phyloP scores from a whole-genome alignment of 2,113 vertebrate genomes.

The Electrona antarctica region DNA sequence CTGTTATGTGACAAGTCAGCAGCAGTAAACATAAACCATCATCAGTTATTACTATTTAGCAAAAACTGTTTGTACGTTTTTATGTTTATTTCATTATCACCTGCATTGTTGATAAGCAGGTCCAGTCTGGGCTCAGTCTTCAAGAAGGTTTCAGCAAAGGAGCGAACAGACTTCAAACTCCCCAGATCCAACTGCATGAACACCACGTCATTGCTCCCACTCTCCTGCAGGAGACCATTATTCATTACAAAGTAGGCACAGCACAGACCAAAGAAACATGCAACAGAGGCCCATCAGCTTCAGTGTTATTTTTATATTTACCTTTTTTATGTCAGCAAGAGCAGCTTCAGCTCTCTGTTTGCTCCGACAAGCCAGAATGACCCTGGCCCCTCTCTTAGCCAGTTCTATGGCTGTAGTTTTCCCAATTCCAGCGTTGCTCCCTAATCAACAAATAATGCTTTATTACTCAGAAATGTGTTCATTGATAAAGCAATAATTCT shows the following conservation, averaged over 20 bases:
- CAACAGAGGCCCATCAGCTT: too few species aligned
- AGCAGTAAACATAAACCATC: too few species aligned
- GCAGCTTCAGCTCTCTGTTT: slow-evolving; percentile 83
- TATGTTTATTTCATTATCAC: slow-evolving; percentile 60
- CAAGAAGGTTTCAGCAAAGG: slow-evolving; percentile 86
- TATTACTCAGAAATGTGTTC: too few species aligned
- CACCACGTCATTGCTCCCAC: slow-evolving; percentile 81
- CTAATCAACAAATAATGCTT: slow-evolving; percentile 59
- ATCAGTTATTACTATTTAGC: too few species aligned
- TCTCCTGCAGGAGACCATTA: slow-evolving; percentile 63
- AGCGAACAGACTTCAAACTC: slow-evolving; percentile 84
- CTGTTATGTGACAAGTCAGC: too few species aligned
- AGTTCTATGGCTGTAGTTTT: slow-evolving; percentile 86
- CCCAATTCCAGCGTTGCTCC: slow-evolving; percentile 89
- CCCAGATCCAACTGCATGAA: slow-evolving; percentile 90
- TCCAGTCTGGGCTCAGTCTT: slow-evolving; percentile 87
- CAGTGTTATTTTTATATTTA: slow-evolving; percentile 42
- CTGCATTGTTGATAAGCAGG: slow-evolving; percentile 94
- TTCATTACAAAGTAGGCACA: too few species aligned
- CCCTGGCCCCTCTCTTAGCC: slow-evolving; percentile 87
- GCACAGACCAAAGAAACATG: too few species aligned
- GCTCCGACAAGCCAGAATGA: slow-evolving; percentile 86
- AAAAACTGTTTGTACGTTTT: too few species aligned
- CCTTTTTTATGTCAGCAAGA: slow-evolving; percentile 85
- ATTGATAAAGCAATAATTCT: not conserved